These are phyloP conservation scores for Rhincodon typus DNA, from an alignment of 2,797 vertebrate genomes.

Conservation along the genomic window DNA sequence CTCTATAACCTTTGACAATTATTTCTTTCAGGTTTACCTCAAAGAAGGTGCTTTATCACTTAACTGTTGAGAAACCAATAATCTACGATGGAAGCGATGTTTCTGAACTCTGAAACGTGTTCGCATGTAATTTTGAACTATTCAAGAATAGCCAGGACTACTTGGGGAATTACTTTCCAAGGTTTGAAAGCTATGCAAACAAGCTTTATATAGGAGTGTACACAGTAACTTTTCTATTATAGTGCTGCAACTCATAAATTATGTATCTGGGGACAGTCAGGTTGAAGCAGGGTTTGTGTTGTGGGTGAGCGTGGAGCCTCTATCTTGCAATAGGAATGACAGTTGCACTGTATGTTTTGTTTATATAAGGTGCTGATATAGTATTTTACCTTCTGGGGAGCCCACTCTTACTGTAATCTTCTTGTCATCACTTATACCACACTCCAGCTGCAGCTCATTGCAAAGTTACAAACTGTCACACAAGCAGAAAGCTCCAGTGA, in stretches of 20 bases:
- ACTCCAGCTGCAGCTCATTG: background rate
- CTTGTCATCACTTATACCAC: background rate
- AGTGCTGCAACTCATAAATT: background rate
- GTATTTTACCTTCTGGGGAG: background rate
- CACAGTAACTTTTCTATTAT: background rate
- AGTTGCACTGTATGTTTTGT: background rate
- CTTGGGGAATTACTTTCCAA: background rate
- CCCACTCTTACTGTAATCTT: background rate
- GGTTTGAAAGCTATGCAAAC: slow-evolving; percentile 27
- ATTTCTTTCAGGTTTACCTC: slow-evolving; percentile 74
- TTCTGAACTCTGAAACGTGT: slow-evolving; percentile 41
- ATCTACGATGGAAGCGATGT: slow-evolving; percentile 93
- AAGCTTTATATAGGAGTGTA: background rate
- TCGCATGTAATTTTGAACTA: background rate
- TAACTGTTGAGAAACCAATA: slow-evolving; percentile 79
- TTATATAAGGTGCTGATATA: background rate
- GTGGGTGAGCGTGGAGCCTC: background rate
- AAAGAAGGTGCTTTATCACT: slow-evolving; percentile 84
- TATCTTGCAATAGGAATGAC: background rate
- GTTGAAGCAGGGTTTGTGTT: background rate
- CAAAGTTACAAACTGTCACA: background rate
- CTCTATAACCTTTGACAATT: background rate
- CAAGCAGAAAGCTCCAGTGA: background rate
- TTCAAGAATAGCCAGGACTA: background rate
- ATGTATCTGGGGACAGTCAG: background rate